A percentile compares a stretch with the other conserved stretches of the same genome.
phyloP scores from a whole-genome alignment of 2,113 vertebrate genomes.

The Oreochromis tanganicae region DNA sequence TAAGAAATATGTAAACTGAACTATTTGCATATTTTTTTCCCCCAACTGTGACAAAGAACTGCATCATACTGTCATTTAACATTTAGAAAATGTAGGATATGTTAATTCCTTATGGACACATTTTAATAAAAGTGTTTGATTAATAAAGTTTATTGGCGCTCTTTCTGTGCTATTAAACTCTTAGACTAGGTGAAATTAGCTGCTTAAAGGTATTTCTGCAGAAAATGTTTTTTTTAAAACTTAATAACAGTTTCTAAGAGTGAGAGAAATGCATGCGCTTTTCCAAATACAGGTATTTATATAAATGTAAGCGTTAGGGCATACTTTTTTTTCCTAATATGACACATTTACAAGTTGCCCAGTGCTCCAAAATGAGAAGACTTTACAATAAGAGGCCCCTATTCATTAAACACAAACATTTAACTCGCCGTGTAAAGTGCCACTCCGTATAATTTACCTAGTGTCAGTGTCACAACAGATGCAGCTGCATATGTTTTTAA shows the following conservation, averaged over 20 bases:
- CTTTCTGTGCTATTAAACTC: neutral
- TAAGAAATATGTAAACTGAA: neutral
- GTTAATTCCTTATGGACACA: slow-evolving; percentile 43
- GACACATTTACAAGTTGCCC: neutral
- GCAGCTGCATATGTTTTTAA: neutral
- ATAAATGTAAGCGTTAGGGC: neutral
- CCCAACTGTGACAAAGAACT: slow-evolving; percentile 19
- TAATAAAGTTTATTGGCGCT: neutral
- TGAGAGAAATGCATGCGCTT: neutral
- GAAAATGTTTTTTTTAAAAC: rapidly evolving
- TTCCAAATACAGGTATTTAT: neutral
- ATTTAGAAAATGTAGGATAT: slow-evolving; percentile 52
- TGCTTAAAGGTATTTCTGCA: neutral
- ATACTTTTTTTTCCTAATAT: neutral
- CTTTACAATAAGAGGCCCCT: neutral
- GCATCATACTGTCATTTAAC: slow-evolving; percentile 43
- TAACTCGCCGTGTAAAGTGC: neutral
- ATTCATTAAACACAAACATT: neutral
- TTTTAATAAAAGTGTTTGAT: slow-evolving; percentile 62
- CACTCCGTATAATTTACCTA: neutral
- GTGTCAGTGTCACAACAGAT: neutral
- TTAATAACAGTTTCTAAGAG: neutral
- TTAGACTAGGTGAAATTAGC: neutral
- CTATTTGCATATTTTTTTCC: slow-evolving; percentile 11
- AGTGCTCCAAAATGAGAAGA: neutral